Percentiles rank a stretch among this genome's conserved stretches.
Conservation (phyloP, 2,888 invertebrate species). For the Chrysodeixis includens region DNA sequence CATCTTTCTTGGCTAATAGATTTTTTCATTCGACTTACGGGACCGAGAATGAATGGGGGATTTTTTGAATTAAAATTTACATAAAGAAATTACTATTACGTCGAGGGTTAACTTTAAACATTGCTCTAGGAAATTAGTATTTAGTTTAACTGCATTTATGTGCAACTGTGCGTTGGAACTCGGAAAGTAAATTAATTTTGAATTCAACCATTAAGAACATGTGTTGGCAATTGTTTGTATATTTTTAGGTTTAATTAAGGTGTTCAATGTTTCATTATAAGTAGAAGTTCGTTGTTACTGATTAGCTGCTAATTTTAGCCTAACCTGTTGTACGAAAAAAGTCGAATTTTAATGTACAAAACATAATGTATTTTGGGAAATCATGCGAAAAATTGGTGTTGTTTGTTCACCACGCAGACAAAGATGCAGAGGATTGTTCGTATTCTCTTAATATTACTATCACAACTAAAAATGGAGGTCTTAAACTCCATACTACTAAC, state of each 20-base stretch:
- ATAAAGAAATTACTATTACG: constrained; percentile 77
- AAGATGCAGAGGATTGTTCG: no score
- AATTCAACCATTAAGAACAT: constrained; percentile 44
- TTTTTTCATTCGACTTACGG: constrained; percentile 71
- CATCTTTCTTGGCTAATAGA: constrained; percentile 72
- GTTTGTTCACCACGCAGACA: no score
- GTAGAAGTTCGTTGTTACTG: constrained; percentile 4
- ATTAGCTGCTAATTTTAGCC: not conserved
- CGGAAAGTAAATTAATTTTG: constrained; percentile 46
- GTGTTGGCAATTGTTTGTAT: constrained; percentile 39
- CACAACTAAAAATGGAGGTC: no score
- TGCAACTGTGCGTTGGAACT: constrained; percentile 48
- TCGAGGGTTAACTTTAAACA: constrained; percentile 71
- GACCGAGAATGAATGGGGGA: constrained; percentile 65
- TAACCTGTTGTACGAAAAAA: not conserved
- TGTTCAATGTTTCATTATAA: constrained; percentile 16
- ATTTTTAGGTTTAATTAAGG: constrained; percentile 13
- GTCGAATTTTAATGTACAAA: not conserved
- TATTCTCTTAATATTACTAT: no score
- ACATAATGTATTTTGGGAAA: no score
- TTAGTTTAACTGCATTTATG: constrained; percentile 60
- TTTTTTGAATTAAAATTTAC: constrained; percentile 78
- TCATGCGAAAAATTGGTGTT: no score
- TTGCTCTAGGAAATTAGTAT: constrained; percentile 64
- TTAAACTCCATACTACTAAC: not conserved